Percentiles rank a stretch among this genome's conserved stretches.
Conservation (phyloP, 2,888 invertebrate species). For the Glyphotaelius pellucidus region DNA sequence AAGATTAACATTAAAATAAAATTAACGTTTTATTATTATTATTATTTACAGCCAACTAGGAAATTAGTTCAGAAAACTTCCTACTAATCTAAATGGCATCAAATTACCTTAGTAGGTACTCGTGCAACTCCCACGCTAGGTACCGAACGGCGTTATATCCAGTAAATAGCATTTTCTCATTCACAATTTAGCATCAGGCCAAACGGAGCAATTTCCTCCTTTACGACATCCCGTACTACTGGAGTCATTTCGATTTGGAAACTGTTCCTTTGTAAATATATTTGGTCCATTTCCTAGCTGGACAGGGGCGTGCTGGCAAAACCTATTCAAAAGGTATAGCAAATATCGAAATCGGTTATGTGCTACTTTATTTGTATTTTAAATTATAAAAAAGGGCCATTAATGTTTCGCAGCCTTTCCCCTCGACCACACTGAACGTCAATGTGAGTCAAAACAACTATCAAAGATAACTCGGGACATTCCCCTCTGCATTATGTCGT, state of each 20-base stretch:
- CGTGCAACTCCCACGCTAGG: not conserved
- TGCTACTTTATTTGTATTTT: no score
- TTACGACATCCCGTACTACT: conserved; percentile 26
- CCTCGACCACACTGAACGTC: no score
- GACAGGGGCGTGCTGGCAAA: not conserved
- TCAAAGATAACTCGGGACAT: no score
- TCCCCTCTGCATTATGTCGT: no score
- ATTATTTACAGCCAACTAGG: not conserved
- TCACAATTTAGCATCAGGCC: not conserved
- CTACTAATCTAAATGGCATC: not conserved
- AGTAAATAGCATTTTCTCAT: conserved; percentile 6
- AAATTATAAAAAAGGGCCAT: no score
- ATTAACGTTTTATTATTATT: no score
- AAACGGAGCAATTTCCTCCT: conserved; percentile 30
- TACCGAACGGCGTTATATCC: not conserved
- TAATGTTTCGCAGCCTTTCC: no score
- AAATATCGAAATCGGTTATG: no score
- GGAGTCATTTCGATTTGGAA: not conserved
- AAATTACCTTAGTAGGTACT: not conserved
- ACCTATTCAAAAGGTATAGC: not conserved
- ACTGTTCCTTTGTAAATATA: not conserved
- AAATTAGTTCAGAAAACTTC: not conserved
- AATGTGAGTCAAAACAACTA: no score
- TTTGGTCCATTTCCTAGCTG: not conserved
- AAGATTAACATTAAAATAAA: no score